Evolutionary conservation across 2,888 invertebrate species (phyloP).

Genomic region (Antheraea assamensis): DNA sequence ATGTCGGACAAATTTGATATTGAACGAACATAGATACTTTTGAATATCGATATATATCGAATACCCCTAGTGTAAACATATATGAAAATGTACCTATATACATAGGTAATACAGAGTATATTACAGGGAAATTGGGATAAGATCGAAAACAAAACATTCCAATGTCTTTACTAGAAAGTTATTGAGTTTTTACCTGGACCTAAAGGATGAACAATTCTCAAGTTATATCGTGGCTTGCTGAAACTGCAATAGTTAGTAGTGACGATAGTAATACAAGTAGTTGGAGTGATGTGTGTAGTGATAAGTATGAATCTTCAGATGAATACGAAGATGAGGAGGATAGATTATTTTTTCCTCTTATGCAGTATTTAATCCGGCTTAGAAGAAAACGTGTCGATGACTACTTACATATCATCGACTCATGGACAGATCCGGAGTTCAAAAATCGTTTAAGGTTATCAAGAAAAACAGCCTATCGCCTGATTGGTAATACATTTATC

Average conservation of each 20-base stretch:
- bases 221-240: conserved; percentile 45
- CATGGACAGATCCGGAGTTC: conserved; percentile 61
- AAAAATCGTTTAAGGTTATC: conserved; percentile 58
- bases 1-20: too few species aligned
- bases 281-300: conserved; percentile 54
- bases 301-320: conserved; percentile 43
- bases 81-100: too few species aligned
- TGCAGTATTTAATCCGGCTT: conserved; percentile 58
- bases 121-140: too few species aligned
- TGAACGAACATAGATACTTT: too few species aligned
- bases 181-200: background rate
- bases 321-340: conserved; percentile 48
- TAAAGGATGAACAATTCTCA: conserved; percentile 33
- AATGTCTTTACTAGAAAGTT: background rate
- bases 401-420: conserved; percentile 61
- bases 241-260: conserved; percentile 38
- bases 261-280: conserved; percentile 53
- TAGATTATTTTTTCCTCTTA: conserved; percentile 57
- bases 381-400: conserved; percentile 58
- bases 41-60: too few species aligned
- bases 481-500: conserved; percentile 49
- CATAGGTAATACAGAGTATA: too few species aligned
- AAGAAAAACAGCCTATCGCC: conserved; percentile 49
- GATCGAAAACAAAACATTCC: background rate
- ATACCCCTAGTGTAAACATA: too few species aligned